A percentile compares a stretch with the other conserved stretches of the same genome.
Conservation (phyloP, 2,797 vertebrate genomes). For the Megaceryle alcyon region DNA sequence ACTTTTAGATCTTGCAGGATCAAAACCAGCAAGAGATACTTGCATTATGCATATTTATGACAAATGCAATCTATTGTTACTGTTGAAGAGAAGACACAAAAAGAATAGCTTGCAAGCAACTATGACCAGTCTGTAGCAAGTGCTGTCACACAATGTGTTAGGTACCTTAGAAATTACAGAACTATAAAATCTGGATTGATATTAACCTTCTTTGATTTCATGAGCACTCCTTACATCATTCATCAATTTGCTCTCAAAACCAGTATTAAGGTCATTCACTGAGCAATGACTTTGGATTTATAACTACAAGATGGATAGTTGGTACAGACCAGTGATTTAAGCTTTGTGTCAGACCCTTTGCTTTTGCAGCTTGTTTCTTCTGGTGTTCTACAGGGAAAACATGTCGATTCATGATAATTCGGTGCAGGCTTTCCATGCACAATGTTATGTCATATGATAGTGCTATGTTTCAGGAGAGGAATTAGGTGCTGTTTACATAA, state of each 20-base stretch:
- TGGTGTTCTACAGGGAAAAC: neutral
- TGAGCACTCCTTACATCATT: neutral
- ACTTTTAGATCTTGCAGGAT: slow-evolving; percentile 19
- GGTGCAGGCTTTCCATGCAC: neutral
- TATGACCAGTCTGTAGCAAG: neutral
- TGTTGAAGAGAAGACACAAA: neutral
- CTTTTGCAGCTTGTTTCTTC: neutral
- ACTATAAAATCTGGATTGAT: neutral
- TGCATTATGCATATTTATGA: neutral
- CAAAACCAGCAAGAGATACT: neutral
- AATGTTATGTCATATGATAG: neutral
- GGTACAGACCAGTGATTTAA: neutral
- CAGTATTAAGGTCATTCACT: neutral
- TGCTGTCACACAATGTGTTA: neutral
- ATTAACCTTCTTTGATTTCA: neutral
- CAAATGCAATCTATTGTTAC: neutral
- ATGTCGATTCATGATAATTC: neutral
- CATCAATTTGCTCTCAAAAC: neutral
- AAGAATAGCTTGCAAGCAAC: neutral
- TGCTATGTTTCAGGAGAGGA: neutral
- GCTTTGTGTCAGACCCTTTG: neutral
- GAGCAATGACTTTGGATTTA: neutral
- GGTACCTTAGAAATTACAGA: neutral
- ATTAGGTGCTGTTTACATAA: neutral
- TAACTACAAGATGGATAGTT: neutral